Percentiles rank a stretch among this genome's conserved stretches.
These are phyloP conservation scores for Phocoena phocoena DNA, from an alignment of 2,113 vertebrate species.

Conservation along the genomic window DNA sequence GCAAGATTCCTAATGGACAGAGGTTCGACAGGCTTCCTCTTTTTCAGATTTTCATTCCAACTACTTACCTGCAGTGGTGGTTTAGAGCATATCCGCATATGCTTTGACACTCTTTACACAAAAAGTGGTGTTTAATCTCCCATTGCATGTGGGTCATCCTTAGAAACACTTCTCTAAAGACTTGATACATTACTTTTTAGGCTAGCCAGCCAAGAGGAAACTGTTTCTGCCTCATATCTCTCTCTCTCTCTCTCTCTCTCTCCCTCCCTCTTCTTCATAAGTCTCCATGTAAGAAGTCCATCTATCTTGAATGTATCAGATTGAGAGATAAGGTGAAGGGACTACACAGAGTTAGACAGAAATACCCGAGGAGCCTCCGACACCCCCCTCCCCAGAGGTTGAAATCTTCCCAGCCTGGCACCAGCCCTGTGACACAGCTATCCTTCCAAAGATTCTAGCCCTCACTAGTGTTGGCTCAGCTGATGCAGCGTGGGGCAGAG, in stretches of 20 bases:
- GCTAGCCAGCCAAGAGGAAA: not conserved
- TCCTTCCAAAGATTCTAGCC: fast-evolving
- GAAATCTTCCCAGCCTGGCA: not conserved
- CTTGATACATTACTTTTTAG: not conserved
- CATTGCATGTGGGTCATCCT: fast-evolving
- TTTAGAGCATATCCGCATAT: fast-evolving
- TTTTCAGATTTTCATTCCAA: not conserved
- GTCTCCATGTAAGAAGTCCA: not conserved
- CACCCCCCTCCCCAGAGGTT: too few species aligned
- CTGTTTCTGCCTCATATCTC: not conserved
- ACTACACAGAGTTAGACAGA: not conserved
- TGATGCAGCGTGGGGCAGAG: not conserved
- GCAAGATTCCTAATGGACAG: not conserved
- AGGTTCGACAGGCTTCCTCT: too few species aligned
- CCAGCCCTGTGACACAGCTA: not conserved
- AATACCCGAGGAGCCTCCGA: fast-evolving
- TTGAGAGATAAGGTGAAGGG: not conserved
- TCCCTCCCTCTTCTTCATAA: not conserved
- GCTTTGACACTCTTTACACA: not conserved
- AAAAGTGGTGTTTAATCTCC: not conserved
- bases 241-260: not conserved
- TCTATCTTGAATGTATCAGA: not conserved
- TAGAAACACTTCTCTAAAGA: not conserved
- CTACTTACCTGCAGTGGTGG: fast-evolving
- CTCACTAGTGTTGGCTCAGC: not conserved